These are phyloP conservation scores for Leucophenga varia DNA, from an alignment of 1,140 invertebrate genomes.

Conservation along the genomic window DNA sequence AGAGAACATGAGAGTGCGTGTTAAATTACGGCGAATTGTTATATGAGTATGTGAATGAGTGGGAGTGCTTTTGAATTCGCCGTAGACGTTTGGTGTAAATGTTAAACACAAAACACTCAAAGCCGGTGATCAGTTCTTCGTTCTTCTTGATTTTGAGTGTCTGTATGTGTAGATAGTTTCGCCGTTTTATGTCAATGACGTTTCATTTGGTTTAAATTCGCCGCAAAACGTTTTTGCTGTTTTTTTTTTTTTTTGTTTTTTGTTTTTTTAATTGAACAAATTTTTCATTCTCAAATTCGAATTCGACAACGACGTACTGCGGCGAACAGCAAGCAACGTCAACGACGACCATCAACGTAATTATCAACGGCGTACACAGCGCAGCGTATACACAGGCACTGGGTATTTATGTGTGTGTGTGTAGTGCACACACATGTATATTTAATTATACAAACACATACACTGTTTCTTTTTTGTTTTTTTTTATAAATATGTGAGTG, in stretches of 20 bases:
- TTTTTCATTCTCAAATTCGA: slow-evolving; percentile 39
- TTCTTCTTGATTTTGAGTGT: too few species aligned
- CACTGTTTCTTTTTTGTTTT: too few species aligned
- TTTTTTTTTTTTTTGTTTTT: slow-evolving; percentile 1
- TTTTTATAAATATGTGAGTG: too few species aligned
- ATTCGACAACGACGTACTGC: too few species aligned
- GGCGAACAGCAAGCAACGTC: slow-evolving; percentile 23
- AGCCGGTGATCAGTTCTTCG: too few species aligned
- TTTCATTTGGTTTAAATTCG: slow-evolving; percentile 10
- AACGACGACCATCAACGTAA: not conserved
- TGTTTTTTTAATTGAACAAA: slow-evolving; percentile 34
- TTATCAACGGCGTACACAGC: slow-evolving; percentile 4
- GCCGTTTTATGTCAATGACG: slow-evolving; percentile 14
- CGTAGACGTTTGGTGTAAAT: too few species aligned
- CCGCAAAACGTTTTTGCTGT: slow-evolving; percentile 5
- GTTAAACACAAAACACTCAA: too few species aligned
- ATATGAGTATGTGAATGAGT: too few species aligned
- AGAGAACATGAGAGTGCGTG: too few species aligned
- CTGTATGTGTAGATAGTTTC: not conserved
- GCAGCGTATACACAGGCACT: not conserved
- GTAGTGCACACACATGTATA: not conserved
- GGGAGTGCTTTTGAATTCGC: too few species aligned
- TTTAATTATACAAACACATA: slow-evolving; percentile 4
- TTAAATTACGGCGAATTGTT: too few species aligned
- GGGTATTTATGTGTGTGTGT: not conserved